Conservation (phyloP, 2,113 vertebrate species). For the Zapus hudsonius region DNA sequence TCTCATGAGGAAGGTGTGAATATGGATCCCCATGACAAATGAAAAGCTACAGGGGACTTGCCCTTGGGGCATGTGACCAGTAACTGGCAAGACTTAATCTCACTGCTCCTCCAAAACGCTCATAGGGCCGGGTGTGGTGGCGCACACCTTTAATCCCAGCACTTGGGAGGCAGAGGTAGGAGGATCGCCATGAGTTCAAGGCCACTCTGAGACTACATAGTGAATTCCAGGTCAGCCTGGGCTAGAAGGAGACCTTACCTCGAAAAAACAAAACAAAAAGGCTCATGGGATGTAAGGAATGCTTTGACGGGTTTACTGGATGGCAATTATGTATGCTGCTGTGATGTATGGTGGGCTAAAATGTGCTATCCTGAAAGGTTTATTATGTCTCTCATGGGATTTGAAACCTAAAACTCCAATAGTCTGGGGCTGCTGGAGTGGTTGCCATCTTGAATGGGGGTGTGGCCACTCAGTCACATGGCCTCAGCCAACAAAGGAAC, state of each 20-base stretch:
- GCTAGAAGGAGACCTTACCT: too few species aligned
- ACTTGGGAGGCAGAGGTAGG: too few species aligned
- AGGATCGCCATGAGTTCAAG: too few species aligned
- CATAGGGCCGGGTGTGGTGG: too few species aligned
- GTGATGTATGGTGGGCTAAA: too few species aligned
- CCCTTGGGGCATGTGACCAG: not conserved
- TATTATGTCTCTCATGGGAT: not conserved
- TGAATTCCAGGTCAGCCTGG: too few species aligned
- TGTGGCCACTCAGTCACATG: not conserved
- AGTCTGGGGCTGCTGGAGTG: not conserved
- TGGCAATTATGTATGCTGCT: fast-evolving
- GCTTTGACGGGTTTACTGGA: not conserved
- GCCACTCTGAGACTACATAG: too few species aligned
- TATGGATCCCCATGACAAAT: not conserved
- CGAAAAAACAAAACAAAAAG: too few species aligned
- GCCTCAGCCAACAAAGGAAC: not conserved
- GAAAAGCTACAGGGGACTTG: not conserved
- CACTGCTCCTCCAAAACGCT: not conserved
- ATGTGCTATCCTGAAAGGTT: not conserved
- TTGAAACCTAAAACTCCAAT: not conserved
- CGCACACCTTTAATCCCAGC: too few species aligned
- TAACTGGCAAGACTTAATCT: not conserved
- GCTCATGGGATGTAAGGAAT: not conserved
- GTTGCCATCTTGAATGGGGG: not conserved
- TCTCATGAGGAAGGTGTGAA: not conserved